Evolutionary conservation across 2,797 vertebrate species (phyloP), one percentile per base, ranked within the genome.

Genomic region (Picus viridis): DNA sequence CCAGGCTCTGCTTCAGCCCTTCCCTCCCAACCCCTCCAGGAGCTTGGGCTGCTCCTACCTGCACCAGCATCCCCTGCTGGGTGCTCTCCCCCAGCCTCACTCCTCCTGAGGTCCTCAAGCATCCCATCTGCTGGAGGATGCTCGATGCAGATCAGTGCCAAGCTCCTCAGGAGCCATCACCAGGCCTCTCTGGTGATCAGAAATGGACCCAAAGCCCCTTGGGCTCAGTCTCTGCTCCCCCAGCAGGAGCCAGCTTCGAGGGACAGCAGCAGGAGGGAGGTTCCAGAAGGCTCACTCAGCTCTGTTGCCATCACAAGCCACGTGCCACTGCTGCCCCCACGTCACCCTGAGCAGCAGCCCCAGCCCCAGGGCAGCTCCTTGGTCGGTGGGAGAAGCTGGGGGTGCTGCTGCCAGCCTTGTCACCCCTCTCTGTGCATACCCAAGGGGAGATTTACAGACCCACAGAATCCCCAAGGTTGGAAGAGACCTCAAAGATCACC

Each of bases 191-290:
- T 1, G 27, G 22, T 14, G 8, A 6, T 9, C 47, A 34, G 11
- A 87, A 71, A 29, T 0, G 1, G 30, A 15, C 32, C 4, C 4
- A 20, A 34, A 59, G 8, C 13, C 41, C 24, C 43, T 27, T 16
- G 4, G 4, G 3, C 47, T 34, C 24, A 0, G 9, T 26, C 15
- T 7, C 30, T 6, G 2, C 65, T 20, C 49, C 65, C 2, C 2
- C 1, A 7, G 24, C 14, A 45, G 0, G 2, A 32, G 15, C 1
- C 1, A 1, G 16, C 34, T n/a, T 36, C 26, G 63, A 32, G 51
- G 51, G 26, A 8, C 15, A 16, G 53, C 26, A 29, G 26, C 53
- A 54, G 26, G 53, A 27, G 26, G 15, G 53, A 54, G 26, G 53
- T 29, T 54, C 26, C 12, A 16, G 53, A 16, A 54, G 53, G 24